Evolutionary conservation across 2,888 invertebrate genomes (phyloP).

Genomic region (Conchocele bisecta): DNA sequence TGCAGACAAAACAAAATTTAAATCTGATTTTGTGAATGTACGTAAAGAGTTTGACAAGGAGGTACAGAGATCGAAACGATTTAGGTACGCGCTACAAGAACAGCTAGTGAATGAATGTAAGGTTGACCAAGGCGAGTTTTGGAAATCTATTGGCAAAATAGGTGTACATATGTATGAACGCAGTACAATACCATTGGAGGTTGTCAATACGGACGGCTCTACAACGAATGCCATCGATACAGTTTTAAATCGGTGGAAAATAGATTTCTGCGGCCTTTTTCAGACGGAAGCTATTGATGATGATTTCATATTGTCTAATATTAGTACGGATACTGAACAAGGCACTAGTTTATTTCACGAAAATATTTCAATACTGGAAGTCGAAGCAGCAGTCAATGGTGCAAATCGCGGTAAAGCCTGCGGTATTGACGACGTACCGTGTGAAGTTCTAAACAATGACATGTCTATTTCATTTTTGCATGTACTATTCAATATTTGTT

Average conservation of each 20-base stretch:
- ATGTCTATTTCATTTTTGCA: neutral
- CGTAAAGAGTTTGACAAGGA: constrained; percentile 29
- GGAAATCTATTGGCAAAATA: constrained; percentile 30
- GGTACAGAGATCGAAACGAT: constrained; percentile 24
- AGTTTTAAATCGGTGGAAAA: too few relatives aligned
- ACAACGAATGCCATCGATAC: too few relatives aligned
- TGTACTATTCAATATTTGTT: constrained; percentile 1
- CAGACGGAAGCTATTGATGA: too few relatives aligned
- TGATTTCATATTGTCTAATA: too few relatives aligned
- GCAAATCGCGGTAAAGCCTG: constrained; percentile 4
- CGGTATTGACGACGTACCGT: neutral
- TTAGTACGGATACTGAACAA: too few relatives aligned
- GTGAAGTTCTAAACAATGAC: constrained; percentile 6
- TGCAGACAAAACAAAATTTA: neutral
- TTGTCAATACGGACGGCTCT: too few relatives aligned
- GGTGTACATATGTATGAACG: neutral
- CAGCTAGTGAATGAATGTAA: constrained; percentile 16
- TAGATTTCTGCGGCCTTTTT: too few relatives aligned
- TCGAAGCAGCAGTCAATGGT: neutral
- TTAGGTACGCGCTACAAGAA: constrained; percentile 14
- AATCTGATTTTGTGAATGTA: neutral
- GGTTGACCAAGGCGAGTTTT: constrained; percentile 15
- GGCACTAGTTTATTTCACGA: too few relatives aligned
- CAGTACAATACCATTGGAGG: too few relatives aligned
- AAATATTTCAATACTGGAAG: constrained; percentile 13